Base-by-base conservation (phyloP, 2,113 vertebrate species). In the Cyprinodon brontotheroides region DNA sequence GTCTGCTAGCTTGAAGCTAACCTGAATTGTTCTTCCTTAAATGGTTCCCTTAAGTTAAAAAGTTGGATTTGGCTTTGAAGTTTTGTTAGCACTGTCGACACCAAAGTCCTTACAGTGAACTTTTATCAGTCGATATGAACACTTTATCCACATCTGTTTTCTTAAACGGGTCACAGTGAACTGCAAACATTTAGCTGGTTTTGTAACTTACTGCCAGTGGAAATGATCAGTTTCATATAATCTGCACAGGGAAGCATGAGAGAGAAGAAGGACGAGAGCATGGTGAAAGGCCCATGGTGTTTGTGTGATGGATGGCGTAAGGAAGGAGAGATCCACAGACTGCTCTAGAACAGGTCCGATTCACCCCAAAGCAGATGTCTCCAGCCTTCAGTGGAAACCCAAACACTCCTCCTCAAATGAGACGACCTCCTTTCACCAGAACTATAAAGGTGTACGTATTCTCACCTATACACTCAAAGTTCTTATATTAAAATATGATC, bases 311-410 rank as follows among this genome's bases (percentile, higher is more conserved):
- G 97, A 98, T 94, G 95, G 93, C 90, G 94, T 93, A 86, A 94
- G 90, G 93, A 94, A 94, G 64, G 95, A 96, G 88, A 94, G 89
- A 78, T 83, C 94, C 74, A 94, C 77, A 70, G 87, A 88, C 87
- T 87, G 93, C 91, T 89, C 89, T 88, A 96, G 91, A 85, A 93
- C 95, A 0, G 86, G 96, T 95, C 93, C 95, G 85, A 94, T 86
- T 85, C 92, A n/a, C 69, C 86, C 94, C 89, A 93, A 95, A 89
- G 92, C 95, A 60, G 93, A 96, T 90, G 93, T 93, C 80, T 95
- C 96, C 68, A 95, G 94, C 83, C 96, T 95, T 94, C 93, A 96
- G 82, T 98, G 97, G 96, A 97, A 96, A 90, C 94, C 97, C 82
- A 94, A 96, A 91, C 91, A 97, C 90, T 97, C 98, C 92, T 96